phyloP scores from a whole-genome alignment of 2,888 invertebrate genomes.

The Leptopilina myrica region DNA sequence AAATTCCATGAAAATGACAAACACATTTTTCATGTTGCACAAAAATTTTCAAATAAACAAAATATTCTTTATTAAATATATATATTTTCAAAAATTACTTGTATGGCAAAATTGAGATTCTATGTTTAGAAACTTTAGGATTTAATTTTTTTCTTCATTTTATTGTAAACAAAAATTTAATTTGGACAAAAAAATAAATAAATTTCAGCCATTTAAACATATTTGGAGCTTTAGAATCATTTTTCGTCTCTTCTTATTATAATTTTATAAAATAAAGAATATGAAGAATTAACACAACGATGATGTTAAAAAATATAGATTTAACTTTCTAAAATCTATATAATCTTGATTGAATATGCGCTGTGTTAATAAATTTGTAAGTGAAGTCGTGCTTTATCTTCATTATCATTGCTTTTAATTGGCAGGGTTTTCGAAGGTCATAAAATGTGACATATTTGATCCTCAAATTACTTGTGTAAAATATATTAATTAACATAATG shows the following conservation, averaged over 20 bases:
- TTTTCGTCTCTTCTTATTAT: no score
- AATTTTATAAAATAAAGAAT: not conserved
- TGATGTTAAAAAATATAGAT: not conserved
- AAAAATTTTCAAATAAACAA: no score
- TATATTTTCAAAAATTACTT: no score
- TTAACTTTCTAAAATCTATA: not conserved
- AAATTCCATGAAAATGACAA: no score
- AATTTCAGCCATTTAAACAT: no score
- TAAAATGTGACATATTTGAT: constrained; percentile 24
- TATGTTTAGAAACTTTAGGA: no score
- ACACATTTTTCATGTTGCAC: no score
- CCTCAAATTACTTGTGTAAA: not conserved
- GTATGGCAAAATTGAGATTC: no score
- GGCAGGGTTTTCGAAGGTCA: constrained; percentile 3
- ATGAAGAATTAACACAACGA: not conserved
- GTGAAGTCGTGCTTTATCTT: constrained; percentile 11
- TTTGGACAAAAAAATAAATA: no score
- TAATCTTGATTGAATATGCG: constrained; percentile 11
- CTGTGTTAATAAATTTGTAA: constrained; percentile 13
- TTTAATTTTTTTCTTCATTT: no score
- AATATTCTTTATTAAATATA: no score
- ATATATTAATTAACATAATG: not conserved
- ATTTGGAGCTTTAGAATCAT: not conserved
- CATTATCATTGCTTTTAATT: constrained; percentile 25
- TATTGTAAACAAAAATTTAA: no score